These are phyloP conservation scores for Microctonus brassicae DNA, from an alignment of 2,888 invertebrate species.

Conservation along the genomic window DNA sequence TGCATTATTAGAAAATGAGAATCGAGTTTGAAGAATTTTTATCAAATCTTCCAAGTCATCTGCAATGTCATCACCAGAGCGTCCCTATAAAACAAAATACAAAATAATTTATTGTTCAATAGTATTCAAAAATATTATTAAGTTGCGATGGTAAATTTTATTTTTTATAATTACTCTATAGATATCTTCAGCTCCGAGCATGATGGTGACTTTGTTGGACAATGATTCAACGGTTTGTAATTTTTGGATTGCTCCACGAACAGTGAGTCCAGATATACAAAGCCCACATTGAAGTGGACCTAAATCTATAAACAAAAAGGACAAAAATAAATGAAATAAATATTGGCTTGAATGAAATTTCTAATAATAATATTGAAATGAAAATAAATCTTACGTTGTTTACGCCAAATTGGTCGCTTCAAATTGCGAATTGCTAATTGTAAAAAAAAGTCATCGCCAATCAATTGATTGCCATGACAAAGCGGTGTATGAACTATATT, in stretches of 20 bases:
- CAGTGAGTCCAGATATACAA: constrained; percentile 58
- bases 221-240: constrained; percentile 47
- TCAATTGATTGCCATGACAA: constrained; percentile 51
- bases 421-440: constrained; percentile 56
- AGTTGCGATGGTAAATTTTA: too few species aligned
- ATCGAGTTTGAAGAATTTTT: constrained; percentile 43
- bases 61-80: constrained; percentile 45
- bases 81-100: constrained; percentile 51
- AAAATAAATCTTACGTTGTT: constrained; percentile 45
- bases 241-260: constrained; percentile 47
- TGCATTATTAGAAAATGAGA: constrained; percentile 47
- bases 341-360: background rate
- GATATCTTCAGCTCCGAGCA: constrained; percentile 59
- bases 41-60: constrained; percentile 50
- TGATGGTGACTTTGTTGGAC: constrained; percentile 53
- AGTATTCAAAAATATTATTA: too few species aligned
- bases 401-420: constrained; percentile 47
- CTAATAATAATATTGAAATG: background rate
- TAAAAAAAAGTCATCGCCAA: constrained; percentile 61
- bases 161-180: too few species aligned
- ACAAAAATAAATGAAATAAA: constrained; percentile 13
- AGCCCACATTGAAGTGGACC: constrained; percentile 54
- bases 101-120: too few species aligned
- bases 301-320: constrained; percentile 47
- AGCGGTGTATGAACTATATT: constrained; percentile 46